Conservation (phyloP, 2,797 vertebrate genomes). For the Phyllotis vaccarum region DNA sequence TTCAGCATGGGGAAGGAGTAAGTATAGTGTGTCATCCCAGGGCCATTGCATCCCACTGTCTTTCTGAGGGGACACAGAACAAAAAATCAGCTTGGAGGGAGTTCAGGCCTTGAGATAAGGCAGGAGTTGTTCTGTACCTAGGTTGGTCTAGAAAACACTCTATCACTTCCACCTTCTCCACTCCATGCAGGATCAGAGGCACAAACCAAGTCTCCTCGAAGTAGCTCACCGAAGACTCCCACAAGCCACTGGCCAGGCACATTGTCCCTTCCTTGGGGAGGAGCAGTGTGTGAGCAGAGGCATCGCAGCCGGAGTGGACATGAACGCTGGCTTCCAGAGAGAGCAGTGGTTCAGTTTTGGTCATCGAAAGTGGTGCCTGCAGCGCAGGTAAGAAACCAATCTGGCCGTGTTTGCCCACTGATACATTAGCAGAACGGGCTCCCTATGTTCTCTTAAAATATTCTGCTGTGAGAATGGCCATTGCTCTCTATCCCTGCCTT, state of each 20-base stretch:
- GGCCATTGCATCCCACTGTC: neutral
- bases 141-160: neutral
- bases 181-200: constrained; percentile 61
- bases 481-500: neutral
- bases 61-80: neutral
- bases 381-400: constrained; percentile 73
- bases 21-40: neutral
- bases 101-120: neutral
- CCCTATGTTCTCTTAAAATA: neutral
- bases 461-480: neutral
- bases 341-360: constrained; percentile 80
- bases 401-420: fast-evolving
- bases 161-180: constrained; percentile 24
- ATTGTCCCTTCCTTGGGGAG: constrained; percentile 26
- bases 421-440: neutral
- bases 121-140: constrained; percentile 8
- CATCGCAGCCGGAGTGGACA: constrained; percentile 73
- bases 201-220: neutral
- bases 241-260: neutral
- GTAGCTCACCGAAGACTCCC: constrained; percentile 67
- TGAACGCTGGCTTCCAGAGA: constrained; percentile 80
- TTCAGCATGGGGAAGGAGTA: neutral
- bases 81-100: neutral
- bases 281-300: constrained; percentile 51
- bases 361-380: constrained; percentile 83